These are phyloP conservation scores for Agrotis ipsilon DNA, from an alignment of 2,888 invertebrate species.

Conservation along the genomic window DNA sequence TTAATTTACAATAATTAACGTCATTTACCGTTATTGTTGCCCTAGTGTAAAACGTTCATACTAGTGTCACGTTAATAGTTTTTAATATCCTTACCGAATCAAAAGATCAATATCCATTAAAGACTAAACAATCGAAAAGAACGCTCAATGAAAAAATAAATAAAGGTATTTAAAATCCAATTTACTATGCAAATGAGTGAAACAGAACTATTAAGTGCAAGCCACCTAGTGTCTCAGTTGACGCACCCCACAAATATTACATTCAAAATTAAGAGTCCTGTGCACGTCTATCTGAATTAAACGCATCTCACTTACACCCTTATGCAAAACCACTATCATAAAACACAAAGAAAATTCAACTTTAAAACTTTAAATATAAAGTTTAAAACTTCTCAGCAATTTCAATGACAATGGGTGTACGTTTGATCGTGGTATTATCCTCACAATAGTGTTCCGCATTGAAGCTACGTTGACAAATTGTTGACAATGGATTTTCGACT, in stretches of 20 bases:
- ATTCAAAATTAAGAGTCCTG: conserved; percentile 88
- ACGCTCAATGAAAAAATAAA: background rate
- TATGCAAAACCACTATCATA: conserved; percentile 66
- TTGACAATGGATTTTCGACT: conserved; percentile 69
- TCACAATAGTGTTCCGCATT: conserved; percentile 89
- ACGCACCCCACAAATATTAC: conserved; percentile 71
- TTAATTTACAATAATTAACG: too few relatives aligned
- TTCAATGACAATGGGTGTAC: conserved; percentile 81
- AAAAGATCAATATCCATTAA: too few relatives aligned
- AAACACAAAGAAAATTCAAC: conserved; percentile 62
- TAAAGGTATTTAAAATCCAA: conserved; percentile 25
- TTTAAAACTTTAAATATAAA: conserved; percentile 52
- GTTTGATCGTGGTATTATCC: conserved; percentile 90
- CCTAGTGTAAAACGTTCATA: too few relatives aligned
- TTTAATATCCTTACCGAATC: background rate
- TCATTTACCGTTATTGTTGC: too few relatives aligned
- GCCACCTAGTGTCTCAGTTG: conserved; percentile 65
- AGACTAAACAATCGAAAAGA: background rate
- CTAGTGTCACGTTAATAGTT: too few relatives aligned
- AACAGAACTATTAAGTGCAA: conserved; percentile 56
- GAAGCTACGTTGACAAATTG: conserved; percentile 85
- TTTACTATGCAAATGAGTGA: conserved; percentile 44
- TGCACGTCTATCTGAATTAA: conserved; percentile 89
- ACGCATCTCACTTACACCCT: conserved; percentile 88
- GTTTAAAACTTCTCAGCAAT: conserved; percentile 56